These are phyloP conservation scores for Hecatera dysodea DNA, from an alignment of 2,888 invertebrate genomes.

Conservation along the genomic window DNA sequence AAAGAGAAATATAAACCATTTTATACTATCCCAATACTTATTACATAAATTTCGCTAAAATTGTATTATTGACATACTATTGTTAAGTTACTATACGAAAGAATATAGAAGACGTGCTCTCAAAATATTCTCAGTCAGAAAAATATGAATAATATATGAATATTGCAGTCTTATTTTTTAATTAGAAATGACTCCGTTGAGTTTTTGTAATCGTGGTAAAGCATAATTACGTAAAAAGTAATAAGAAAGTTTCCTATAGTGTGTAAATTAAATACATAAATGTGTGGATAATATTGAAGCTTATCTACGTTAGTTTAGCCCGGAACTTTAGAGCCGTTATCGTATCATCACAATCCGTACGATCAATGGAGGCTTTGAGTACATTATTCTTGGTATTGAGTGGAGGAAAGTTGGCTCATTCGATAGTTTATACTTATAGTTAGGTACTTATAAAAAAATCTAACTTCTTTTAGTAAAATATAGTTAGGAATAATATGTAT, in stretches of 20 bases:
- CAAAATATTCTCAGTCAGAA: accelerated
- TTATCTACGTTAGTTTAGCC: conserved; percentile 70
- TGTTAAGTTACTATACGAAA: conserved; percentile 69
- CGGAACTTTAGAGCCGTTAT: conserved; percentile 71
- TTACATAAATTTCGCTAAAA: conserved; percentile 86
- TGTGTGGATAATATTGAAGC: neutral
- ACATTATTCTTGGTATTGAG: conserved; percentile 66
- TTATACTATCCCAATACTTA: conserved; percentile 87
- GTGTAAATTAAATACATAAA: neutral
- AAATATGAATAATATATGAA: too few species aligned
- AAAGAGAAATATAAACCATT: conserved; percentile 80
- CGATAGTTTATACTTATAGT: conserved; percentile 8
- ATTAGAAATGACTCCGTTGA: accelerated
- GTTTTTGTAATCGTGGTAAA: neutral
- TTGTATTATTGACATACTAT: conserved; percentile 75
- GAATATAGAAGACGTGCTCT: conserved; percentile 73
- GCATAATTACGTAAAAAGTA: neutral
- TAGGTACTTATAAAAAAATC: neutral
- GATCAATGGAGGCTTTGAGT: conserved; percentile 74
- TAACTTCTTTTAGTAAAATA: neutral
- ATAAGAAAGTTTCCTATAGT: neutral
- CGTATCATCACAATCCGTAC: conserved; percentile 77
- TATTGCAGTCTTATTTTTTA: neutral
- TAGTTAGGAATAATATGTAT: neutral
- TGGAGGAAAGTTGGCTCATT: conserved; percentile 61